Evolutionary conservation across 2,888 invertebrate genomes (phyloP), one percentile per base, ranked within the genome.

Genomic region (Eurytoma adleriae): DNA sequence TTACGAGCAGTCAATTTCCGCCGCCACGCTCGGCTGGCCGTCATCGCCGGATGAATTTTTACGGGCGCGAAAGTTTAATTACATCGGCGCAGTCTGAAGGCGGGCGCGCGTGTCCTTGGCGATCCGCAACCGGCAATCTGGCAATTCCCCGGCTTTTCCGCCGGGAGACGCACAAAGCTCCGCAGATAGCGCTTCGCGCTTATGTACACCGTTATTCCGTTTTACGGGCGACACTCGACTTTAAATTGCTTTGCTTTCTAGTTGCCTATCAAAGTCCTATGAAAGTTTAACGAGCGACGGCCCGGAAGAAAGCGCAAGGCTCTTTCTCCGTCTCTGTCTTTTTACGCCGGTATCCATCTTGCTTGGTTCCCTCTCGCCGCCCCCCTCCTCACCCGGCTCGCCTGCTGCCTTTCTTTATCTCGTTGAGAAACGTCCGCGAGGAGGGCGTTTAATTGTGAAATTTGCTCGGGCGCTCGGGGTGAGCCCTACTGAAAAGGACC

Each of bases 221-320:
- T 81, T 71, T 66, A 78, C 70, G 64, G 66, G 20, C 48, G 68
- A 79, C 71, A 67, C 69, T 77, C 64, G 81, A 81, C 69, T 83
- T 83, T 76, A 83, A 83, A 81, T 83, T 81, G 82, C 82, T 77
- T 73, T 71, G 64, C 81, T 83, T 79, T 80, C 76, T 83, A 80
- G 79, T 70, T 79, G 83, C 84, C 86, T 85, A 87, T 87, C 87
- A 87, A 87, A 87, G 84, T 87, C 85, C 86, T 85, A 87, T 87
- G 85, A 87, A 87, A 86, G 84, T 87, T 87, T 87, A 86, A 87
- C 84, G 85, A 85, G 85, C 84, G 83, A 76, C 16, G 5, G 24
- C 14, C 40, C 40, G 48, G 50, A 79, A 56, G 62, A 74, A 72
- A 79, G 68, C 59, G 50, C 61, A n/a, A 16, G 59, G 50, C 52